Percentiles rank a stretch among this genome's conserved stretches.
These are phyloP conservation scores for Halictus quadricinctus DNA, from an alignment of 2,888 invertebrate genomes.

Conservation along the genomic window DNA sequence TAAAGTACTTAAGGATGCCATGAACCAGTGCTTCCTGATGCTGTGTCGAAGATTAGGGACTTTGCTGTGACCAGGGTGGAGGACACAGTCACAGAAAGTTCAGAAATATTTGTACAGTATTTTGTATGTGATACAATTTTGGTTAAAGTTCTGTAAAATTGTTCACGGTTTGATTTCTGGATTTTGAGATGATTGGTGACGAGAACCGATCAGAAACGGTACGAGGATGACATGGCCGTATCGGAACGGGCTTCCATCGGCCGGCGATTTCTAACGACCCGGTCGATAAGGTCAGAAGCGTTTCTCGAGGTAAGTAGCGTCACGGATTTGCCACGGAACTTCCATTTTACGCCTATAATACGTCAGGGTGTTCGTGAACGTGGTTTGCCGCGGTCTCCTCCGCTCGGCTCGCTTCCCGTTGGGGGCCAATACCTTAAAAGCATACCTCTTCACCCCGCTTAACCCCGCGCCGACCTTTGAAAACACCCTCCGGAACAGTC, in stretches of 20 bases:
- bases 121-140: neutral
- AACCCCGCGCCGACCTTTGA: slow-evolving; percentile 53
- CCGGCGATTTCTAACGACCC: slow-evolving; percentile 50
- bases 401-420: slow-evolving; percentile 47
- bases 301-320: slow-evolving; percentile 53
- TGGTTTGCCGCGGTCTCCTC: slow-evolving; percentile 51
- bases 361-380: slow-evolving; percentile 60
- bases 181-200: neutral
- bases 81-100: neutral
- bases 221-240: neutral
- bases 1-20: neutral
- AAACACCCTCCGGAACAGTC: slow-evolving; percentile 64
- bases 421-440: slow-evolving; percentile 79
- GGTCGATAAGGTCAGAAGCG: slow-evolving; percentile 54
- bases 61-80: neutral
- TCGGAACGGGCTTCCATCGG: slow-evolving; percentile 5
- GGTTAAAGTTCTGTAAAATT: neutral
- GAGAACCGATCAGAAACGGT: slow-evolving; percentile 3
- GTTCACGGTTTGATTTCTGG: neutral
- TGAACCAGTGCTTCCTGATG: neutral
- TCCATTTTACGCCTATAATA: slow-evolving; percentile 67
- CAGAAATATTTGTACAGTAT: neutral
- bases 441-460: slow-evolving; percentile 61
- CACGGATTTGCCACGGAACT: slow-evolving; percentile 49
- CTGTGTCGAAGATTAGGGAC: neutral